Base-by-base conservation (phyloP, 2,797 vertebrate species). In the Monodelphis domestica region DNA sequence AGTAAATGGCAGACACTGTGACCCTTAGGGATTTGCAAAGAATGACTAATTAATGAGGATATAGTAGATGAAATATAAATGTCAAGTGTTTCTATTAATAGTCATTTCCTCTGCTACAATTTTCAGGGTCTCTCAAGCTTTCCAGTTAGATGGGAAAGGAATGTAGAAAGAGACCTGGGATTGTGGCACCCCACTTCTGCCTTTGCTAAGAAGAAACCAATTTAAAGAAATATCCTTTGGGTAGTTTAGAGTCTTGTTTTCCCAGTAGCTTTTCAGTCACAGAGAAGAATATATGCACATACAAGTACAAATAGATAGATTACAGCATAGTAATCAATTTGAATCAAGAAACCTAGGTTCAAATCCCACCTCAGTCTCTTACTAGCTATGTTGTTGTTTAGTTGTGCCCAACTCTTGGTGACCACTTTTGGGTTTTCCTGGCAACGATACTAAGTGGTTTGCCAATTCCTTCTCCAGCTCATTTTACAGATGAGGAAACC, bases 31-130 rank as follows among this genome's bases (percentile, higher is more conserved):
- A 93, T 94, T 91, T 89, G 88, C 90, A 90, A 94, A 87, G 90
- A 84, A 21, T 52, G 70, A 90, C 70, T 96, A 96, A 95, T 95
- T 95, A 97, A 94, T 91, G 92, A 94, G 91, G 91, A 38, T 91
- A 92, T 30, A 92, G 96, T 91, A 94, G 51, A 88, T 30, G 89
- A 97, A 96, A 96, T 91, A 97, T 95, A 97, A 97, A 95, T 95
- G 94, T 96, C 96, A 97, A 96, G 95, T 95, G 91, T 92, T 94
- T 94, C 95, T 97, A 96, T 96, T 96, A 95, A 96, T 95, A 96
- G 54, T 91, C 92, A 92, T 94, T 96, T 96, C 89, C 95, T 95
- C 87, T 92, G 63, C 89, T 96, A 70, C 96, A 84, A 55, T 57
- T 96, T 93, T 90, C 90, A 94, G 94, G 53, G n/a, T 94, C 84